Evolutionary conservation across 2,113 vertebrate species (phyloP), one percentile per base, ranked within the genome.

Genomic region (Gallinago media): DNA sequence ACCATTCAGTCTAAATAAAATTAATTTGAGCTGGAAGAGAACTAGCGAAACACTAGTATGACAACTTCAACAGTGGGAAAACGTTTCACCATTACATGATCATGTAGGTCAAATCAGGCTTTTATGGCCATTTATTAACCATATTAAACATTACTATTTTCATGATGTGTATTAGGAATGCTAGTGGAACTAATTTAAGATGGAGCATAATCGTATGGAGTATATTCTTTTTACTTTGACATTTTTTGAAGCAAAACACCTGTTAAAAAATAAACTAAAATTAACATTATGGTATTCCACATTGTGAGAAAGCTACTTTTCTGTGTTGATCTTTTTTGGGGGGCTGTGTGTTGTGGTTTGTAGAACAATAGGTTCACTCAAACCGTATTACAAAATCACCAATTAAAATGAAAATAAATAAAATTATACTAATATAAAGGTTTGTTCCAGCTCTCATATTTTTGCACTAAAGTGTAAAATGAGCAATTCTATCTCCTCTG

Each of bases 121-220:
- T 74, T n/a, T 12, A 58, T 5, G 19, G 46, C 3, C 66, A 55
- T 78, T 89, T 91, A 78, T 42, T 87, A 85, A 68, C 27, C 55
- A 42, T 32, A 44, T 34, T 66, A 54, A 81, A 34, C 42, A 38
- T 38, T 15, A 63, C 20, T 85, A 6, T 72, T 85, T 74, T 29
- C 20, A 67, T 29, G 17, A 55, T 32, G 34, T 29, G 20, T 10
- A 59, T 44, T 50, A 46, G 21, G n/a, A 88, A 89, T 63, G 59
- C 6, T 26, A 38, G 4, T 4, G 5, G 44, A 92, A 75, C 4
- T 4, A 16, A 52, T 0, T 71, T 25, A 78, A 59, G 36, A 74
- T 0, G 1, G 5, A 74, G 6, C 10, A 40, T 54, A 77, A 86
- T 88, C 46, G 66, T 36, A 54, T 0, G 3, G 14, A 44, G 1